Evolutionary conservation across 2,113 vertebrate genomes (phyloP).

Genomic region (Tyto alba): DNA sequence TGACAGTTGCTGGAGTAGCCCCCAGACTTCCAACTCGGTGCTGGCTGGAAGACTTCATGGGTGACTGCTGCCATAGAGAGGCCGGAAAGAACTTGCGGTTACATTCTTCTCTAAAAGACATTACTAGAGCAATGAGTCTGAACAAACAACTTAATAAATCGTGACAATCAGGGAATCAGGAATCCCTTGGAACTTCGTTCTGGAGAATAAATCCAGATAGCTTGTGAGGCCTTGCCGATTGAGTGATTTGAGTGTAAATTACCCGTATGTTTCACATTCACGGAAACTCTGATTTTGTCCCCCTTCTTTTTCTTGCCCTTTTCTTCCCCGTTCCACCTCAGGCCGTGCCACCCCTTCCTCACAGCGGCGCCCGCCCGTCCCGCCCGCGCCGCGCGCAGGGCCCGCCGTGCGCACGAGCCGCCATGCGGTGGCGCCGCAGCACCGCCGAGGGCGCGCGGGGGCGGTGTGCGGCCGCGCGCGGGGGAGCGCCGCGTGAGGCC

Average conservation of each 20-base stretch:
- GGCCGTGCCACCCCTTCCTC: background rate
- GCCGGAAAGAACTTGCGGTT: accelerated
- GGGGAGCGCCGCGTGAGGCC: too few relatives aligned
- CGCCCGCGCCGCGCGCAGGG: too few relatives aligned
- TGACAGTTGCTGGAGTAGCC: background rate
- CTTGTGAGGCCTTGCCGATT: background rate
- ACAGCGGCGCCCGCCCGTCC: background rate
- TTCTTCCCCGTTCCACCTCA: too few relatives aligned
- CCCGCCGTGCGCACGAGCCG: too few relatives aligned
- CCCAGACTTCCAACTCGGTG: accelerated
- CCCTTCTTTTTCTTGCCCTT: too few relatives aligned
- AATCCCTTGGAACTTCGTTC: too few relatives aligned
- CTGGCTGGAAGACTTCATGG: background rate
- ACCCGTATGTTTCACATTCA: accelerated
- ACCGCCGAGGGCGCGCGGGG: background rate
- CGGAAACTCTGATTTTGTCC: too few relatives aligned
- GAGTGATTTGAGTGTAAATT: accelerated
- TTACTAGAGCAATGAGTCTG: accelerated
- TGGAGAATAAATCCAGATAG: background rate
- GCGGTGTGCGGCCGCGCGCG: too few relatives aligned
- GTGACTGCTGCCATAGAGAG: background rate
- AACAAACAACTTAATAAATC: too few relatives aligned
- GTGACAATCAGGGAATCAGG: too few relatives aligned
- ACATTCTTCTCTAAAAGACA: accelerated
- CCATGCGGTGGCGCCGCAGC: constrained; percentile 66